A percentile compares a stretch with the other conserved stretches of the same genome.
Evolutionary conservation across 2,797 vertebrate genomes (phyloP).

Genomic region (Huso huso): DNA sequence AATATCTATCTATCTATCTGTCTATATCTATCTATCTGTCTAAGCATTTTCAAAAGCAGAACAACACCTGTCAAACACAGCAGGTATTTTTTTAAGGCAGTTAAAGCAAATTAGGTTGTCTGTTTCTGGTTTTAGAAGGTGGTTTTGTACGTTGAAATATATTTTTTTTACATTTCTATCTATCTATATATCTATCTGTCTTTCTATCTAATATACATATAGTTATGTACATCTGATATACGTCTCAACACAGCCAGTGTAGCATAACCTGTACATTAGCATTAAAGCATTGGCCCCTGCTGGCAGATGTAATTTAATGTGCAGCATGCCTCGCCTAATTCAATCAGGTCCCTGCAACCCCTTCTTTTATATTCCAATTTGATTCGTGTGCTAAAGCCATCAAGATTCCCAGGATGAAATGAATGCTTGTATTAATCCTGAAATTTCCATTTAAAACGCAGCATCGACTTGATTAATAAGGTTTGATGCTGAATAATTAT

Average conservation of each 20-base stretch:
- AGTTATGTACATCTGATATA: constrained; percentile 6
- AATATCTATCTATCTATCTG: constrained; percentile 63
- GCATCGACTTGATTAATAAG: constrained; percentile 99
- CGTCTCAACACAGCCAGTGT: constrained; percentile 2
- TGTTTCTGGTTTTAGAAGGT: no score
- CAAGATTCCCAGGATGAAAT: constrained; percentile 97
- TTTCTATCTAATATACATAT: neutral
- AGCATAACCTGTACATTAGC: constrained; percentile 43
- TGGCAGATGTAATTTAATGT: constrained; percentile 82
- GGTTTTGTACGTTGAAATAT: no score
- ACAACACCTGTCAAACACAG: no score
- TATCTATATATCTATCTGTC: no score
- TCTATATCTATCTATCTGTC: constrained; percentile 35
- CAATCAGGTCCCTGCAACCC: constrained; percentile 85
- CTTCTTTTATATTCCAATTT: constrained; percentile 97
- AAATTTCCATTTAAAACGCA: constrained; percentile 99
- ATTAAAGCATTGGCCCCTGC: constrained; percentile 67
- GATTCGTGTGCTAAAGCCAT: constrained; percentile 97
- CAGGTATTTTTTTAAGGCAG: no score
- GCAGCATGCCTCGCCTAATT: constrained; percentile 81
- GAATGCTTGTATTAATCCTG: constrained; percentile 98
- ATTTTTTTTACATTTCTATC: no score
- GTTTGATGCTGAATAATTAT: constrained; percentile 99
- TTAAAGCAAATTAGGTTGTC: no score
- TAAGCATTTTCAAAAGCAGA: neutral